Base-by-base conservation (phyloP, 2,888 invertebrate genomes). In the Lasius platythorax region DNA sequence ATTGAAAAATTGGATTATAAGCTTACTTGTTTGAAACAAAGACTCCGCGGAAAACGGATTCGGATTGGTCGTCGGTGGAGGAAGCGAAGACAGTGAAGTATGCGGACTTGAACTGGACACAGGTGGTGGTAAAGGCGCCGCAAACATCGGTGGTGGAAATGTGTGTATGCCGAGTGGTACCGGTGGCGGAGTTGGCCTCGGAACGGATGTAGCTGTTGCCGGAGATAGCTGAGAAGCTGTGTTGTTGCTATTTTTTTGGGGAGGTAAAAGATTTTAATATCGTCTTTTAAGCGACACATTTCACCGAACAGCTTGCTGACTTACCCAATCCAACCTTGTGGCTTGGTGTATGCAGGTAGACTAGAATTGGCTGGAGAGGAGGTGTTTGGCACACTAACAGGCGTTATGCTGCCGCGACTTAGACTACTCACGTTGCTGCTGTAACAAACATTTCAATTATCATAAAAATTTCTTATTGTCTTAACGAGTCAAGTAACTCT, bases 11-110 rank as follows among this genome's bases (percentile, higher is more conserved):
- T n/a, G 53, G 76, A 23, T 86, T 85, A 81, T 93, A 93, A 93
- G 96, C 97, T 97, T 96, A 97, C 97, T 98, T 91, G 97, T 96
- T 96, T 98, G 98, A 95, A 98, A 98, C 88, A 98, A 96, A 92
- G 98, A 98, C 95, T 98, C 98, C 9, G 98, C 98, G 15, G 98
- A 98, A 95, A 98, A 98, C 1, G 98, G 98, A 95, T 97, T 98
- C 11, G 98, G 97, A 93, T 97, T 97, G 61, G 95, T 94, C 53
- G 96, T 95, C 72, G 96, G 95, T 43, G 95, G 95, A 68, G 95
- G 93, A 90, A 93, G 93, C 79, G 93, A 93, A 75, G 94, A 92
- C 91, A 94, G 91, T 88, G 94, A 94, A 37, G 95, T 93, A 85
- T 95, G 95, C 40, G 95, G 94, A 91, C 95, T 95, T 79, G 95